Conservation (phyloP, 2,888 invertebrate species). For the Agrenia bidenticulata region DNA sequence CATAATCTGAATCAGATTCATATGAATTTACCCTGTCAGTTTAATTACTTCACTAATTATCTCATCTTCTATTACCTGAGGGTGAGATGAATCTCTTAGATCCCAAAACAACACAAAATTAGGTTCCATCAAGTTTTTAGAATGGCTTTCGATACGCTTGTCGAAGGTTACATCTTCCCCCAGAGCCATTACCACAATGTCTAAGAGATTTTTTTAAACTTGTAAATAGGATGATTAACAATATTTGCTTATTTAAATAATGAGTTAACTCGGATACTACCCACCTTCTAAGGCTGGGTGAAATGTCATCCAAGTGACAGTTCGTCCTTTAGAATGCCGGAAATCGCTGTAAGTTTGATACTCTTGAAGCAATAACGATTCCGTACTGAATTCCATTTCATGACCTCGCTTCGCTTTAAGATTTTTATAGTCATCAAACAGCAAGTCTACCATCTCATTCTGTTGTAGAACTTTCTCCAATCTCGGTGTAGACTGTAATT, state of each 20-base stretch:
- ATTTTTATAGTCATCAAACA: constrained; percentile 46
- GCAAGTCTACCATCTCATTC: constrained; percentile 50
- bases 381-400: constrained; percentile 49
- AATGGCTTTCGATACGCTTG: constrained; percentile 46
- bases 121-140: constrained; percentile 47
- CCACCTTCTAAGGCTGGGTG: constrained; percentile 51
- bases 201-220: too few species aligned
- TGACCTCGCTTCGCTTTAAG: constrained; percentile 47
- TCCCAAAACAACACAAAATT: constrained; percentile 52
- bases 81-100: constrained; percentile 47
- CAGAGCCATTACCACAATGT: constrained; percentile 48
- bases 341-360: constrained; percentile 48
- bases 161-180: constrained; percentile 50
- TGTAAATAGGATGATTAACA: too few species aligned
- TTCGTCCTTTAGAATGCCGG: constrained; percentile 46
- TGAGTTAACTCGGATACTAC: background rate
- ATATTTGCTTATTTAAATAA: constrained; percentile 7
- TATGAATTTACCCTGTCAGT: background rate
- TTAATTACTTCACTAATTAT: too few species aligned
- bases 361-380: constrained; percentile 46
- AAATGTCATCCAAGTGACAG: constrained; percentile 46
- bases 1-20: constrained; percentile 40
- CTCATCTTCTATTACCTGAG: too few species aligned
- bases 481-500: constrained; percentile 17
- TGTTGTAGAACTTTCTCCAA: constrained; percentile 45